A percentile compares a stretch with the other conserved stretches of the same genome.
These are phyloP conservation scores for Aphidoletes aphidimyza DNA, from an alignment of 2,888 invertebrate genomes.

Conservation along the genomic window DNA sequence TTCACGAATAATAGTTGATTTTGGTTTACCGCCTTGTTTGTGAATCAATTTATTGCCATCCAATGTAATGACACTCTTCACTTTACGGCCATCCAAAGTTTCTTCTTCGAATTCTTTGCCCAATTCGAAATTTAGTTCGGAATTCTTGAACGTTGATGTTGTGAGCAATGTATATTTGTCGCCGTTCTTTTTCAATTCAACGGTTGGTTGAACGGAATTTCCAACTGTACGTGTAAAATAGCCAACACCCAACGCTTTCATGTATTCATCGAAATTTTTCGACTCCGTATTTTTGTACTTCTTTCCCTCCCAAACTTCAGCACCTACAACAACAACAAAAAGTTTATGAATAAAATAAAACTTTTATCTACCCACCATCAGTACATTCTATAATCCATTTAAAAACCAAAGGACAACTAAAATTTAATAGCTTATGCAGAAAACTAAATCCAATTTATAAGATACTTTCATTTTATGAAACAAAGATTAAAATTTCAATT, in stretches of 20 bases:
- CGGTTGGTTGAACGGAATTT: constrained; percentile 81
- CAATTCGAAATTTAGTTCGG: constrained; percentile 83
- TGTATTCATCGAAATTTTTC: constrained; percentile 89
- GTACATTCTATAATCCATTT: too few species aligned
- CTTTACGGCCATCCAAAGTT: constrained; percentile 89
- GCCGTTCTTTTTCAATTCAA: constrained; percentile 82
- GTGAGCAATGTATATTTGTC: constrained; percentile 82
- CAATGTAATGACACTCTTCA: constrained; percentile 71
- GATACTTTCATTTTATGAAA: too few species aligned
- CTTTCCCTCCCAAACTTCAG: constrained; percentile 70
- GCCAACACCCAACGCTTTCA: constrained; percentile 88
- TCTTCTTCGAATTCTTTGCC: constrained; percentile 91
- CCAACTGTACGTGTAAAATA: constrained; percentile 89
- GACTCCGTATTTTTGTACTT: constrained; percentile 83
- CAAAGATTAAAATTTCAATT: background rate
- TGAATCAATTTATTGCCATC: constrained; percentile 86
- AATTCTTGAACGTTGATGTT: constrained; percentile 88
- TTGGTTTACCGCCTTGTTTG: constrained; percentile 79
- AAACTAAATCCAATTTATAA: too few species aligned
- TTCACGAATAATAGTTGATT: constrained; percentile 77
- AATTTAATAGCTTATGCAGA: background rate
- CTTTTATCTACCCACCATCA: too few species aligned
- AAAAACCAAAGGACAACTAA: too few species aligned
- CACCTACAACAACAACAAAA: constrained; percentile 11
- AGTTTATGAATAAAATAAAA: too few species aligned